Evolutionary conservation across 2,797 vertebrate species (phyloP).

Genomic region (Phyllotis vaccarum): DNA sequence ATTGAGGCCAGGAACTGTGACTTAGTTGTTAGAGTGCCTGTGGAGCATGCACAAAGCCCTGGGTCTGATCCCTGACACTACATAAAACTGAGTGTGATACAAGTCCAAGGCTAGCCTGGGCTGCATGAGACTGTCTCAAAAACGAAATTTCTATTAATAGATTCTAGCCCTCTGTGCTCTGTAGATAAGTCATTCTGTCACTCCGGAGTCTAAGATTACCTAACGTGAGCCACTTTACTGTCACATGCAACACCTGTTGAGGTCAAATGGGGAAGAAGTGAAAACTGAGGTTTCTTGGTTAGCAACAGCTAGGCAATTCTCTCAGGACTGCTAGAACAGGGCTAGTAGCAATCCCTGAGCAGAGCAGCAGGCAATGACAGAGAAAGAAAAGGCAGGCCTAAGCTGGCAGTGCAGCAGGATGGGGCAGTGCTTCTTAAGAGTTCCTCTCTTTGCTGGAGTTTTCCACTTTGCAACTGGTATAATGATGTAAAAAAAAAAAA

Average conservation of each 20-base stretch:
- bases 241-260: not conserved
- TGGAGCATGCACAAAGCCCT: not conserved
- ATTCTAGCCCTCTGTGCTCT: not conserved
- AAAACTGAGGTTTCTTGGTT: not conserved
- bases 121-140: not conserved
- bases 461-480: slow-evolving; percentile 7
- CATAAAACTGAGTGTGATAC: not conserved
- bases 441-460: not conserved
- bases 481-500: slow-evolving; percentile 29
- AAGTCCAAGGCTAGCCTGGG: not conserved
- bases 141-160: not conserved
- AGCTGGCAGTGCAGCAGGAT: not conserved
- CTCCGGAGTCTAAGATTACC: not conserved
- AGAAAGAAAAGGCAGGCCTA: not conserved
- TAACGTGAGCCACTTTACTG: not conserved
- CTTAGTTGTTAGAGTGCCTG: not conserved
- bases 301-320: not conserved
- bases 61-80: not conserved
- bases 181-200: not conserved
- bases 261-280: slow-evolving; percentile 21
- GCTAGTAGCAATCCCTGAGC: not conserved
- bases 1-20: not conserved
- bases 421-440: not conserved
- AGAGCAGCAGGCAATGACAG: not conserved
- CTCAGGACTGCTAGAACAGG: not conserved